Base-by-base conservation (phyloP, 64 coral and sea anemone species). In the Stichodactyla helianthus region DNA sequence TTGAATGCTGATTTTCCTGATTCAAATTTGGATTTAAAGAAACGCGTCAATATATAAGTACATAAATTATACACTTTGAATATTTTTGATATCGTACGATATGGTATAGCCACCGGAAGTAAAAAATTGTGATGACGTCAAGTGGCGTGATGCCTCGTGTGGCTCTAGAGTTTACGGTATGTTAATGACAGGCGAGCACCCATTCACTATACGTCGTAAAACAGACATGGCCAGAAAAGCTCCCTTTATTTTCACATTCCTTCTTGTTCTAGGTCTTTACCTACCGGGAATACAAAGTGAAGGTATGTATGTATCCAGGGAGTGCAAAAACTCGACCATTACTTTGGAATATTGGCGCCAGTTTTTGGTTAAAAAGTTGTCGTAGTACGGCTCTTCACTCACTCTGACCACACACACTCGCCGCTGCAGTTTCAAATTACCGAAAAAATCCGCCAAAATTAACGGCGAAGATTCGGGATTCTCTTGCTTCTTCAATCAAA, bases 111-210 rank as follows among this genome's bases (percentile, higher is more conserved):
- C 9, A 84, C 83, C 83, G 83, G 83, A 84, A 84, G 83, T 84
- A 84, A 84, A 81, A 61, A 61, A 31, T 16, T 55, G 31, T 20
- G 19, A 31, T 84, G 83, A 84, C 83, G 83, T 84, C 83, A 84
- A 9, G 55, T 84, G 83, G 83, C 20, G 83, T 84, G 83, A 84
- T 84, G 6, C 82, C 82, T 59, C 82, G 83, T 84, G 56, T 84
- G 83, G 10, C 60, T 31, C 55, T 57, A 20, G 52, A 25, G 26
- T 57, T 53, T 74, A 74, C 26, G 10, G 0, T 60, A 84, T 84
- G 83, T 14, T 16, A 84, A 84, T 84, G 52, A 23, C 14, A 19
- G 82, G 54, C 54, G 2, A 62, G 79, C 12, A 61, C 16, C 51
- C 83, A 84, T 84, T 84, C 53, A 84, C 83, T 20, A 10, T 13